Conservation (phyloP, 2,888 invertebrate genomes). For the Eurois occulta region DNA sequence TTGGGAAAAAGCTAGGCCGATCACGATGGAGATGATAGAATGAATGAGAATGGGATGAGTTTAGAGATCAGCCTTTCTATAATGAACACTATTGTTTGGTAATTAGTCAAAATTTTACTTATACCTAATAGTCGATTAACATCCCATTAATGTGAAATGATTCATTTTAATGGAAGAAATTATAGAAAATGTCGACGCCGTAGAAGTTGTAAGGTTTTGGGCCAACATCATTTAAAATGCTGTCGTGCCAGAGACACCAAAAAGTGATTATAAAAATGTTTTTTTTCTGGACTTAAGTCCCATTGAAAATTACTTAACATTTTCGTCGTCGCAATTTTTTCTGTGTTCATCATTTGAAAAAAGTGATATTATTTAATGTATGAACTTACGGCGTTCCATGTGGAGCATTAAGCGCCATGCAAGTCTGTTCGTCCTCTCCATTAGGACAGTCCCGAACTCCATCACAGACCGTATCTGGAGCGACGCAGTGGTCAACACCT, state of each 20-base stretch:
- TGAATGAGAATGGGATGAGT: too few species aligned
- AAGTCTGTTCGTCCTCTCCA: conserved; percentile 93
- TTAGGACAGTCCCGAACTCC: conserved; percentile 93
- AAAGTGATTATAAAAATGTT: neutral
- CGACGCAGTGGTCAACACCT: conserved; percentile 90
- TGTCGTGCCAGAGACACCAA: neutral
- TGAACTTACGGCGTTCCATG: conserved; percentile 81
- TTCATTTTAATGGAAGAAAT: neutral
- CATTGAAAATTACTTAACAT: neutral
- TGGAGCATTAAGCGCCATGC: conserved; percentile 87
- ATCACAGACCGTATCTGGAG: conserved; percentile 94
- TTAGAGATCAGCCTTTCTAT: too few species aligned
- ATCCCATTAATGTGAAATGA: too few species aligned
- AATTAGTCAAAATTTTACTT: too few species aligned
- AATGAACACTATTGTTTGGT: neutral
- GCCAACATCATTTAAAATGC: neutral
- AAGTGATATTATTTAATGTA: neutral
- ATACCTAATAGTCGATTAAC: neutral
- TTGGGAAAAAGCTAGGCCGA: too few species aligned
- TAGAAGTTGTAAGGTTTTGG: neutral
- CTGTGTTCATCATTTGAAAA: neutral
- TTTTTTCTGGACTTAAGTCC: neutral
- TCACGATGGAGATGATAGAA: too few species aligned
- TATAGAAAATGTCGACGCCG: neutral
- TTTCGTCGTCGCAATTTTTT: neutral